Percentiles rank a stretch among this genome's conserved stretches.
Evolutionary conservation across 2,113 vertebrate genomes (phyloP).

Genomic region (Aptenodytes patagonicus): DNA sequence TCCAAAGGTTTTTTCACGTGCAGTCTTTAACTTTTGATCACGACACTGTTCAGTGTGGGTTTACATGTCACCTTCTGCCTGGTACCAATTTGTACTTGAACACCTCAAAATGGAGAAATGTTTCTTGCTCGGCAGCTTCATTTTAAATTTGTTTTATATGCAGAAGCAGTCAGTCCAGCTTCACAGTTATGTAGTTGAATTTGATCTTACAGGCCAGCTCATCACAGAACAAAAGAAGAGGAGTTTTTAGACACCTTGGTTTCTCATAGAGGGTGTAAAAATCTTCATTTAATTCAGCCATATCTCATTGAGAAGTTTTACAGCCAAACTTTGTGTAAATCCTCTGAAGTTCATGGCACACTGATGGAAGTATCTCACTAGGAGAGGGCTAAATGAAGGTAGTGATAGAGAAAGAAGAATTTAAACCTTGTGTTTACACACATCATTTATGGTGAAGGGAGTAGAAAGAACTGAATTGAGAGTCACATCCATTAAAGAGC

Average conservation of each 20-base stretch:
- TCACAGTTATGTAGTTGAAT: background rate
- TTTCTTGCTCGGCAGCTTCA: background rate
- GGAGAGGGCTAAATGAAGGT: background rate
- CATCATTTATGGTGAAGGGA: background rate
- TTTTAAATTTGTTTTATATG: background rate
- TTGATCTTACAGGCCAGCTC: background rate
- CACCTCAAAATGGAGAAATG: accelerated
- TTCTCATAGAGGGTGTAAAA: background rate
- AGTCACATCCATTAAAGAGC: background rate
- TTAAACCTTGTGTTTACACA: background rate
- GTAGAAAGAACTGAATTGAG: background rate
- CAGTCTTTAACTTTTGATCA: background rate
- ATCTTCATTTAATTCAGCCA: background rate
- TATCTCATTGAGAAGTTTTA: background rate
- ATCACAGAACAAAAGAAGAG: background rate
- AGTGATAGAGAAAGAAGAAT: background rate
- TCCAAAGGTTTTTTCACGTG: background rate
- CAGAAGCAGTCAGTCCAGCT: background rate
- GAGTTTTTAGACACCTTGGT: background rate
- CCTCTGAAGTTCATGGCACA: background rate
- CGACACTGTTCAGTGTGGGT: background rate
- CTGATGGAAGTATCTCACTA: background rate
- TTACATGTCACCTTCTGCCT: background rate
- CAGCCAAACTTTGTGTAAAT: background rate
- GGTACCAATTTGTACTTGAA: background rate